These are phyloP conservation scores for Diabrotica virgifera DNA, from an alignment of 1,140 invertebrate genomes.

Conservation along the genomic window DNA sequence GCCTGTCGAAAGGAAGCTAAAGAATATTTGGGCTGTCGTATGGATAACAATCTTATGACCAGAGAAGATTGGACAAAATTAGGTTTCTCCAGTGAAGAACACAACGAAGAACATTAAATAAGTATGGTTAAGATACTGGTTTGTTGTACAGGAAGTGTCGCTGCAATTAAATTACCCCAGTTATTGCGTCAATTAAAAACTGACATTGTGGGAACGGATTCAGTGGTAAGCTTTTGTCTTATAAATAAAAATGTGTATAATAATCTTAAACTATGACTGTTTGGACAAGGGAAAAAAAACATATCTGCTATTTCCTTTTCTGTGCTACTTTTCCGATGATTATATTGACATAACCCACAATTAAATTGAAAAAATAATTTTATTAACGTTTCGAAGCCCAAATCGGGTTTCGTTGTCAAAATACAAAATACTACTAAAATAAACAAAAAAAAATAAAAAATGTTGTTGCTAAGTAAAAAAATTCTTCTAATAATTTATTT, in stretches of 20 bases:
- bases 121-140: constrained; percentile 66
- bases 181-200: constrained; percentile 47
- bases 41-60: constrained; percentile 92
- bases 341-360: no score
- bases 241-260: not conserved
- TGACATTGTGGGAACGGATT: not conserved
- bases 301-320: no score
- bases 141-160: constrained; percentile 89
- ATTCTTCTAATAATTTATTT: no score
- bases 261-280: not conserved
- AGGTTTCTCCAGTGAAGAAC: constrained; percentile 58
- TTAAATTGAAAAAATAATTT: no score
- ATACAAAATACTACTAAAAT: no score
- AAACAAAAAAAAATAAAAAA: no score
- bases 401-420: no score
- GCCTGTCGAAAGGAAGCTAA: constrained; percentile 74
- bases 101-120: no score
- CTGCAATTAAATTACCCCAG: constrained; percentile 78
- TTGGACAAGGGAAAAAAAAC: not conserved
- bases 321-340: no score
- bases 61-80: constrained; percentile 86
- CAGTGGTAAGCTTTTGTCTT: constrained; percentile 5
- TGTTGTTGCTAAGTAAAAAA: no score
- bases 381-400: no score
- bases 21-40: constrained; percentile 87